Evolutionary conservation across 2,797 vertebrate genomes (phyloP), one percentile per base, ranked within the genome.

Genomic region (Petrocephalus schoutedeni): DNA sequence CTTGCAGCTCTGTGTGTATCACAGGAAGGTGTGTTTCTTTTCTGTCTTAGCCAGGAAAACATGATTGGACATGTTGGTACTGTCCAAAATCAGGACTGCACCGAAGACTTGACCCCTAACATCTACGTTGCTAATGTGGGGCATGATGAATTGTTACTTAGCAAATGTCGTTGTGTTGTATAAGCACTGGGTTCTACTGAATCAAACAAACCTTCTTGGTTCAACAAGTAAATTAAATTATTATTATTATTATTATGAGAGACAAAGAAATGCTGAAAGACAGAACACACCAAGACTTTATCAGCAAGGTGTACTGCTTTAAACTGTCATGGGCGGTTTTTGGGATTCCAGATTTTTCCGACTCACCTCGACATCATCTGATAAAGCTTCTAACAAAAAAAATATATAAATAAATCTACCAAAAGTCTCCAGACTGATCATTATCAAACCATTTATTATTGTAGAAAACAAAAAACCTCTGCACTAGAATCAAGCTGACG

Each of bases 371-470:
- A 61, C 80, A 89, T 88, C 84, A 88, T 32, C 88, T 45, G 84
- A 82, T 83, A 51, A 64, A 14, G 36, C 74, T 89, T 86, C 88
- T 67, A 61, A 86, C 85, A 23, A 12, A 51, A 85, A 87, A 23
- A n/a, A 41, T 36, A 3, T 41, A 41, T 3, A 41, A 28, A 59
- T 21, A 54, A 67, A 32, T 71, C 86, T 91, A 32, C 2, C 53
- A 28, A n/a, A 86, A 85, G 89, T 89, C 86, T 93, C 91, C 93
- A 92, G 91, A 89, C 90, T 1, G 91, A 91, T 90, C 19, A 87
- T 91, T 91, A 93, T 93, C 92, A n/a, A 49, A 7, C 2, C 67
- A 85, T 91, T 92, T 91, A 67, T 89, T 88, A 89, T 90, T 10
- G 86, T 67, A 57, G 86, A 88, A 83, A 67, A 89, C 80, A 85